A percentile compares a stretch with the other conserved stretches of the same genome.
Evolutionary conservation across 1,140 invertebrate genomes (phyloP).

Genomic region (Hyles vespertilio): DNA sequence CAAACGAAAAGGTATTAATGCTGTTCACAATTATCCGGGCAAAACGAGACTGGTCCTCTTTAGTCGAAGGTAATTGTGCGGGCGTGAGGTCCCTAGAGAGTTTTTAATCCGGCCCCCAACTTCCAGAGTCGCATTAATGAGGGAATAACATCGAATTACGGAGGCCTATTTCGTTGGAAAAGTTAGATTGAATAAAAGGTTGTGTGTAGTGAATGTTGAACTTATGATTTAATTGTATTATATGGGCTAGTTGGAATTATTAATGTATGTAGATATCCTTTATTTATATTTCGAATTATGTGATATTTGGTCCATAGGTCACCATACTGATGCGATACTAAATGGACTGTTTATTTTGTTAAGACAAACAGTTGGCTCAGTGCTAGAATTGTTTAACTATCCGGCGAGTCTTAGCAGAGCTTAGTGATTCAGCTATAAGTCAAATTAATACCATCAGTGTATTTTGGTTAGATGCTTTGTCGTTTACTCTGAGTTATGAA

Average conservation of each 20-base stretch:
- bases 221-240: background rate
- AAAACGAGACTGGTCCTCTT: slow-evolving; percentile 11
- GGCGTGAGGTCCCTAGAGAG: slow-evolving; percentile 48
- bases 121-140: slow-evolving; percentile 59
- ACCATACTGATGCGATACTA: too few species aligned
- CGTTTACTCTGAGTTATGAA: too few species aligned
- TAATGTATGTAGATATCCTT: too few species aligned
- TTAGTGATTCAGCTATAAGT: too few species aligned
- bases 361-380: too few species aligned
- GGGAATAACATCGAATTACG: slow-evolving; percentile 60
- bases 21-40: slow-evolving; percentile 4
- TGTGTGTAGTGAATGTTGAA: slow-evolving; percentile 20
- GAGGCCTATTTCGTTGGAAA: slow-evolving; percentile 42
- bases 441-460: too few species aligned
- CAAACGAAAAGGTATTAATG: background rate
- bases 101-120: slow-evolving; percentile 61
- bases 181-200: slow-evolving; percentile 67
- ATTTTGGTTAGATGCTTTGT: too few species aligned
- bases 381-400: too few species aligned
- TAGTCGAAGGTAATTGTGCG: slow-evolving; percentile 42
- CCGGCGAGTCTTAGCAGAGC: too few species aligned
- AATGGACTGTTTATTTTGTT: too few species aligned
- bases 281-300: too few species aligned
- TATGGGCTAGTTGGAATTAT: background rate
- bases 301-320: too few species aligned